Evolutionary conservation across 1,140 invertebrate genomes (phyloP).

Genomic region (Goniozus legneri): DNA sequence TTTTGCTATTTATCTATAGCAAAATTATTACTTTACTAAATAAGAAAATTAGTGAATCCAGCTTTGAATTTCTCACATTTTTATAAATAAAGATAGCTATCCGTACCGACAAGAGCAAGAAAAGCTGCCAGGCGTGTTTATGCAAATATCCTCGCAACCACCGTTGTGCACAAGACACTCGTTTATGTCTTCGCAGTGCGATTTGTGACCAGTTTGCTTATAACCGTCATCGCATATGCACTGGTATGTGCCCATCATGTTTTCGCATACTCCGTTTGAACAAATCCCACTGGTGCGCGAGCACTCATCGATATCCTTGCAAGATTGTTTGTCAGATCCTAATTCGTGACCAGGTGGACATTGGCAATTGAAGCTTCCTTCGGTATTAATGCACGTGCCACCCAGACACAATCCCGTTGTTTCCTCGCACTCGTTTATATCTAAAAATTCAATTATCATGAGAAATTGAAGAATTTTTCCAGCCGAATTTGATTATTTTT

Average conservation of each 20-base stretch:
- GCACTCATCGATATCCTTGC: slow-evolving; percentile 68
- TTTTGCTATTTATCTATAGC: no score
- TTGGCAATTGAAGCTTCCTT: slow-evolving; percentile 61
- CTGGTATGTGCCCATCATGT: slow-evolving; percentile 82
- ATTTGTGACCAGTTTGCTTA: slow-evolving; percentile 62
- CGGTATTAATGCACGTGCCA: slow-evolving; percentile 64
- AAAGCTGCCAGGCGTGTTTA: slow-evolving; percentile 61
- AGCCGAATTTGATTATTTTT: background rate
- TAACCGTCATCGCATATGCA: slow-evolving; percentile 83
- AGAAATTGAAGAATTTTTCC: background rate
- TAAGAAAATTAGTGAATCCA: no score
- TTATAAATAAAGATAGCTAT: no score
- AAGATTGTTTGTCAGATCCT: slow-evolving; percentile 60
- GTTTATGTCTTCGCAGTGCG: slow-evolving; percentile 65
- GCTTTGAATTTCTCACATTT: no score
- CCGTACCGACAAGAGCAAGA: slow-evolving; percentile 54
- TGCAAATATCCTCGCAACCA: slow-evolving; percentile 63
- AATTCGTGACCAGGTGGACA: slow-evolving; percentile 68
- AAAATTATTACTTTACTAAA: no score
- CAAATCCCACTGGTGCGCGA: slow-evolving; percentile 80
- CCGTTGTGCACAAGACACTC: slow-evolving; percentile 63
- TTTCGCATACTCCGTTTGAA: slow-evolving; percentile 82
- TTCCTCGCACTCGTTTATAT: slow-evolving; percentile 71
- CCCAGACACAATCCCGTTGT: slow-evolving; percentile 66
- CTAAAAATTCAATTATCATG: slow-evolving; percentile 40